Conservation (phyloP, 1,140 invertebrate genomes). For the Probaryconus sp. region DNA sequence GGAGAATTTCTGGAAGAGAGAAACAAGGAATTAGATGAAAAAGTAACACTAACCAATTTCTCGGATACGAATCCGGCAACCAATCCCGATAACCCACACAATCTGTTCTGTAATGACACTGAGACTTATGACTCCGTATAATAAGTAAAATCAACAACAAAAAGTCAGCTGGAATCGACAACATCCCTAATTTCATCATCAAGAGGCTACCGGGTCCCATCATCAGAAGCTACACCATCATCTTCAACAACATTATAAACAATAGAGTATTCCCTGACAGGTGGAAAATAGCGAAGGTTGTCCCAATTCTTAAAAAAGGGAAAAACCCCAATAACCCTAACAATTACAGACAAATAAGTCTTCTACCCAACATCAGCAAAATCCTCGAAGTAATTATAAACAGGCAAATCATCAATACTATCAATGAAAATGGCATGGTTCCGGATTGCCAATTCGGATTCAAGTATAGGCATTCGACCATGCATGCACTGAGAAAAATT, state of each 20-base stretch:
- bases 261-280: constrained; percentile 5
- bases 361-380: too few species aligned
- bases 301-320: constrained; percentile 29
- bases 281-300: constrained; percentile 42
- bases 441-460: constrained; percentile 40
- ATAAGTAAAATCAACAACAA: constrained; percentile 44
- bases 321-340: not conserved
- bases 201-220: constrained; percentile 22
- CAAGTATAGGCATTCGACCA: too few species aligned
- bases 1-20: too few species aligned
- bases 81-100: not conserved
- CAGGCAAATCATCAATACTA: not conserved
- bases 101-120: not conserved
- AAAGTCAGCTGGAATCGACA: constrained; percentile 17
- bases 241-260: constrained; percentile 34
- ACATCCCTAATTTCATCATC: constrained; percentile 33
- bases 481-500: too few species aligned
- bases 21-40: too few species aligned
- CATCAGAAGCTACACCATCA: not conserved
- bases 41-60: too few species aligned
- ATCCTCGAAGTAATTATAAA: constrained; percentile 29
- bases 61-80: not conserved
- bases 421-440: constrained; percentile 15
- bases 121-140: not conserved
- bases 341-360: constrained; percentile 28